Percentiles rank a stretch among this genome's conserved stretches.
Evolutionary conservation across 2,113 vertebrate species (phyloP).

Genomic region (Campylomormyrus numenius): DNA sequence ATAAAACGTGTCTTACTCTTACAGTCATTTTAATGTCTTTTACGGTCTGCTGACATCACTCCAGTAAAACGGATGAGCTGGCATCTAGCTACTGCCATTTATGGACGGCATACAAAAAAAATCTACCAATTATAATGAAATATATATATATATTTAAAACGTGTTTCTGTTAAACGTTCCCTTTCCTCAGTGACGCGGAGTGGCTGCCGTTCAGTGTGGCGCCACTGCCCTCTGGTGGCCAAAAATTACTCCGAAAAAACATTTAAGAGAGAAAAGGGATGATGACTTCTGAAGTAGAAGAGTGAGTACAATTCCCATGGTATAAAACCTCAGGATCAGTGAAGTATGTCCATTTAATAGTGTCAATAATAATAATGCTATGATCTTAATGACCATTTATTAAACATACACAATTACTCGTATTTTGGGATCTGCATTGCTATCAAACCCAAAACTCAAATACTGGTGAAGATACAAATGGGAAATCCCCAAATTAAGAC

Average conservation of each 20-base stretch:
- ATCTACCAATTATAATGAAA: background rate
- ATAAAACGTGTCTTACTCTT: background rate
- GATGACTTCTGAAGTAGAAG: background rate
- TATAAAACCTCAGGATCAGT: background rate
- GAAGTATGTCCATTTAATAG: background rate
- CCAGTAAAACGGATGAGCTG: background rate
- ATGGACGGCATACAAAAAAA: background rate
- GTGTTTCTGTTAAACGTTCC: background rate
- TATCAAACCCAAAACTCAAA: background rate
- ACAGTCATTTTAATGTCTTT: background rate
- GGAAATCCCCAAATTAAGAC: background rate
- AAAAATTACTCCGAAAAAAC: background rate
- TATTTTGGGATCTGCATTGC: background rate
- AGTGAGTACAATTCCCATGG: background rate
- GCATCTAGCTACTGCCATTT: background rate
- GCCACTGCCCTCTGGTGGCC: background rate
- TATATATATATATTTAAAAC: background rate
- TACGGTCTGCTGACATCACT: background rate
- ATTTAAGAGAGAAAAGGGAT: background rate
- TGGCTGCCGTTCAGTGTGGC: background rate
- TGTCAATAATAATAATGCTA: background rate
- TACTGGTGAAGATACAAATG: background rate
- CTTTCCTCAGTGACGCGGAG: background rate
- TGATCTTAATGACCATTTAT: background rate
- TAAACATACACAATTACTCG: background rate